phyloP scores from a whole-genome alignment of 2,888 invertebrate species.

The Lasioglossum malachurum region DNA sequence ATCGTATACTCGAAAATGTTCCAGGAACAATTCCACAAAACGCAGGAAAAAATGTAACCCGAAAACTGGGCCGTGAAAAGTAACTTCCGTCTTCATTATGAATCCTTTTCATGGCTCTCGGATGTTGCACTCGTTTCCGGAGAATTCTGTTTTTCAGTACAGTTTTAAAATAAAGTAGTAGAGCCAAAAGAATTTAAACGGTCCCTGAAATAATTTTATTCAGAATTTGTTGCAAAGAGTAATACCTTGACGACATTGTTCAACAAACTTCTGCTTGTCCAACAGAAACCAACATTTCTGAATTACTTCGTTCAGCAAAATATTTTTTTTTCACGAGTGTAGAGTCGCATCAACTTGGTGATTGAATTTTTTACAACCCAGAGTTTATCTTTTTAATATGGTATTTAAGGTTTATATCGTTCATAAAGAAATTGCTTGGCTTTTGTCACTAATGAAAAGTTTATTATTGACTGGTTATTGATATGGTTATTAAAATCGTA shows the following conservation, averaged over 20 bases:
- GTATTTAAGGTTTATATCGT: too few relatives aligned
- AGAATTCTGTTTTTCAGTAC: neutral
- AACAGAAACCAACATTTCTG: neutral
- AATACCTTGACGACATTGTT: neutral
- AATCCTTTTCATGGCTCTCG: neutral
- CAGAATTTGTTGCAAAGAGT: neutral
- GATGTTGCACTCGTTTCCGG: neutral
- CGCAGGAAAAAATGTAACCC: neutral
- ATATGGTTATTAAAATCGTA: too few relatives aligned
- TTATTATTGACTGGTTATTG: too few relatives aligned
- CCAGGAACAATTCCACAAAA: constrained; percentile 12
- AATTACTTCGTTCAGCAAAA: too few relatives aligned
- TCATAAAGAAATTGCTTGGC: too few relatives aligned
- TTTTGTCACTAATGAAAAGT: too few relatives aligned
- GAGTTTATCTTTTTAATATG: too few relatives aligned
- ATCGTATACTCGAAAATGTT: neutral
- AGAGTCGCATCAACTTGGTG: too few relatives aligned
- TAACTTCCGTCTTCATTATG: constrained; percentile 8
- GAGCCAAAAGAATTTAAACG: neutral
- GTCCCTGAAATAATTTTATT: neutral
- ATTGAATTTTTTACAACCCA: too few relatives aligned
- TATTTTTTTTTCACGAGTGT: too few relatives aligned
- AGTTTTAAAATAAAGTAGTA: neutral
- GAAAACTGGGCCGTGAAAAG: constrained; percentile 2
- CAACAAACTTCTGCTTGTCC: neutral